Base-by-base conservation (phyloP, 2,888 invertebrate genomes). In the Tetragnatha montana region DNA sequence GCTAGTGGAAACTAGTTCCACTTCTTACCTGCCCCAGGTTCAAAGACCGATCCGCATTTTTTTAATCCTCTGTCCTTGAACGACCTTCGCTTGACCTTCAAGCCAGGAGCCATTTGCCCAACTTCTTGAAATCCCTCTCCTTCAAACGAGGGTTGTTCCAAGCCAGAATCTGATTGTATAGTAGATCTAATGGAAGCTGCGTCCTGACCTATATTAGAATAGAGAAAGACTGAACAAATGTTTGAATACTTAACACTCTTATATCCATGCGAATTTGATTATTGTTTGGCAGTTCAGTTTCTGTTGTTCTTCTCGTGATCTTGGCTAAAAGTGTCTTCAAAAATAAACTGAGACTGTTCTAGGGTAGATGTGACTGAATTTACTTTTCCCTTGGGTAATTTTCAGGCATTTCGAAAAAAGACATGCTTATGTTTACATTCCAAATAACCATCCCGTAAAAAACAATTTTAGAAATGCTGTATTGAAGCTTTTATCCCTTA, bases 31-130 rank as follows among this genome's bases (percentile, higher is more conserved):
- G 17, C 14, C 12, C 14, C 51, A 78, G 76, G 82, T 88, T 88
- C 87, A 88, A 81, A 88, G 82, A 81, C 87, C 87, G 68, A 80
- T 71, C 73, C 60, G 17, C 35, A 51, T n/a, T 49, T 60, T 82
- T 82, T 82, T 74, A 10, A 22, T 70, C 60, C 60, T 74, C 50
- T 50, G 81, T 89, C 89, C 89, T 89, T 89, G 89, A 85, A 89
- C 85, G 80, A 85, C 89, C 89, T 89, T 85, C 69, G 47, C 51
- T 68, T 81, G 85, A 89, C 89, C 89, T 89, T 75, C 69, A 70
- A 10, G 81, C 81, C 81, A 47, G 51, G 22, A 74, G 82, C 74
- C 51, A 82, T 74, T 74, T 17, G 49, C 21, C 74, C 60, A 17
- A 60, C 51, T 80, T 60, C 74, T 74, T 60, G 60, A 60, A 60